Conservation (phyloP, 2,888 invertebrate genomes). For the Oxytorus armatus region DNA sequence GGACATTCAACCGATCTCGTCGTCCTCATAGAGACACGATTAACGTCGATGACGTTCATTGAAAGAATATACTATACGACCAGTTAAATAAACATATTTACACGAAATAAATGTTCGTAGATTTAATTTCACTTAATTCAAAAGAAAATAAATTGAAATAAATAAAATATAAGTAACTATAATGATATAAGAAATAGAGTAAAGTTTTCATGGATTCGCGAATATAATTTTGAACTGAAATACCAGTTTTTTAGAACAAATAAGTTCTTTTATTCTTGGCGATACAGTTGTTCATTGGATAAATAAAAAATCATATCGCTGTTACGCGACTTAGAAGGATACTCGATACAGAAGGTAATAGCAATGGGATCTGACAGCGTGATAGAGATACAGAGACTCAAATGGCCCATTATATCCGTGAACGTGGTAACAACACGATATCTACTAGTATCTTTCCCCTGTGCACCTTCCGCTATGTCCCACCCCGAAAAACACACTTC, state of each 20-base stretch:
- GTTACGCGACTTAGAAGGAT: background rate
- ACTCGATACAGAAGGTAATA: slow-evolving; percentile 13
- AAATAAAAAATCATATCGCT: slow-evolving; percentile 13
- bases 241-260: background rate
- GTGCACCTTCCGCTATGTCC: slow-evolving; percentile 8
- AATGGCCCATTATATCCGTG: slow-evolving; percentile 79
- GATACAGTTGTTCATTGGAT: background rate
- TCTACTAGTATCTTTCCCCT: slow-evolving; percentile 61
- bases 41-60: slow-evolving; percentile 12
- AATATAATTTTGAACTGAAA: background rate
- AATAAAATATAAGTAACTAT: no score
- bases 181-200: no score
- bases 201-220: no score
- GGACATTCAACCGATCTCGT: slow-evolving; percentile 16
- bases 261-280: background rate
- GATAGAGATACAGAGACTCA: slow-evolving; percentile 51
- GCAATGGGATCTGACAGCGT: slow-evolving; percentile 49
- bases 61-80: background rate
- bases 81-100: background rate
- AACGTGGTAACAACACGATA: slow-evolving; percentile 78
- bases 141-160: no score
- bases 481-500: slow-evolving; percentile 72
- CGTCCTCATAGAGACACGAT: slow-evolving; percentile 5
- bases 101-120: no score
- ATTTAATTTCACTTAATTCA: no score